phyloP scores from a whole-genome alignment of 2,888 invertebrate species.

The Bellardia pandia region DNA sequence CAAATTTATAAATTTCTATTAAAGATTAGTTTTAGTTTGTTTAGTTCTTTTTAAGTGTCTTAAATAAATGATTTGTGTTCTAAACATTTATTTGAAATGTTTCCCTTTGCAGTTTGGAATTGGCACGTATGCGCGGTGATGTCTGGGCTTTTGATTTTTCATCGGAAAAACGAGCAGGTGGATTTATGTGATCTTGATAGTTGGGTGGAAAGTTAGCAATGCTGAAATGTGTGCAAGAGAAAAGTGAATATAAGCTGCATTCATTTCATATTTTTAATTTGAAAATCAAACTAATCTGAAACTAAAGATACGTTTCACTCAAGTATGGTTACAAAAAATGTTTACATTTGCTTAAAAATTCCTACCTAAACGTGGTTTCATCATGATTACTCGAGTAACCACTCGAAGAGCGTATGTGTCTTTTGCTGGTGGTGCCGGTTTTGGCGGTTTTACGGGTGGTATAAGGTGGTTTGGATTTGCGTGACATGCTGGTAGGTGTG shows the following conservation, averaged over 20 bases:
- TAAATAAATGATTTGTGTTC: conserved; percentile 16
- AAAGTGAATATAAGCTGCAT: no score
- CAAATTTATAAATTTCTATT: background rate
- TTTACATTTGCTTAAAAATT: background rate
- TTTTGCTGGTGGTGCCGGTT: conserved; percentile 86
- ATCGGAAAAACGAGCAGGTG: conserved; percentile 94
- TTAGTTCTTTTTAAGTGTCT: no score
- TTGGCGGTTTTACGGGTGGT: conserved; percentile 88
- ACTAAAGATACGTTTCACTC: no score
- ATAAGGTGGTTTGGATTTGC: conserved; percentile 90
- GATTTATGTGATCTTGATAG: conserved; percentile 93
- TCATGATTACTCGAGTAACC: conserved; percentile 94
- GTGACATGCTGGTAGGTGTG: conserved; percentile 88
- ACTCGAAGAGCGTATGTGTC: conserved; percentile 91
- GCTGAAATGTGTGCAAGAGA: conserved; percentile 83
- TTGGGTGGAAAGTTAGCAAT: conserved; percentile 91
- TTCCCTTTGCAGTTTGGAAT: conserved; percentile 87
- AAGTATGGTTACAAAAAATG: background rate
- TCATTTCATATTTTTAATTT: no score
- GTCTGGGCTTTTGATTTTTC: conserved; percentile 84
- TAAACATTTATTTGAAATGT: conserved; percentile 93
- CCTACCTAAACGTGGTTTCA: conserved; percentile 92
- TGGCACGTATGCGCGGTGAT: conserved; percentile 84
- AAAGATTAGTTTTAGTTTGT: background rate
- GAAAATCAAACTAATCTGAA: no score